phyloP scores from a whole-genome alignment of 2,797 vertebrate genomes.

The Gymnodraco acuticeps region DNA sequence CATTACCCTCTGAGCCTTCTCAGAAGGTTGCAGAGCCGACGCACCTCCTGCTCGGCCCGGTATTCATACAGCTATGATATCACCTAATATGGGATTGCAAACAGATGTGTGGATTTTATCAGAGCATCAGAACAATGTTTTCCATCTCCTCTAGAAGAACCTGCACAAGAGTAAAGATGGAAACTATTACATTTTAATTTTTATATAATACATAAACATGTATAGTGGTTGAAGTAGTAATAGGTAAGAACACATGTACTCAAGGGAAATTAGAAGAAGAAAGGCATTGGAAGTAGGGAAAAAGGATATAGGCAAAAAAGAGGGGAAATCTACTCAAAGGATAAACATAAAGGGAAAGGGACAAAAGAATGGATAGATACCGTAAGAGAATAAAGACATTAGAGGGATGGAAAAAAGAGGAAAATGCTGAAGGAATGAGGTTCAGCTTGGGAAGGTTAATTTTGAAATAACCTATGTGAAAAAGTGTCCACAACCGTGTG shows the following conservation, averaged over 20 bases:
- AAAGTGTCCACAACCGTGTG: background rate
- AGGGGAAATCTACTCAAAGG: background rate
- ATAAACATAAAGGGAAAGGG: background rate
- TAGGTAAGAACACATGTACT: background rate
- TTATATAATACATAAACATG: background rate
- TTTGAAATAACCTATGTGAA: constrained; percentile 14
- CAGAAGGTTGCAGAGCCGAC: constrained; percentile 48
- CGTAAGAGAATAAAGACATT: background rate
- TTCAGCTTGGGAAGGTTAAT: background rate
- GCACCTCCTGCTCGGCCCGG: constrained; percentile 53
- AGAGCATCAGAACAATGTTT: constrained; percentile 25
- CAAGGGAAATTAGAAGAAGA: background rate
- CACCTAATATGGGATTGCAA: constrained; percentile 70
- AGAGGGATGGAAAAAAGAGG: background rate
- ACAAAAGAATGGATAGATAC: background rate
- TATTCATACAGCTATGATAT: constrained; percentile 74
- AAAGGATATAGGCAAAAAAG: background rate
- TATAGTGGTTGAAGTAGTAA: background rate
- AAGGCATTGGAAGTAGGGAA: background rate
- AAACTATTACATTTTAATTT: background rate
- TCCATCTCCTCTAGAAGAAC: background rate
- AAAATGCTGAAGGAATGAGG: background rate
- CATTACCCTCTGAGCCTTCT: constrained; percentile 57
- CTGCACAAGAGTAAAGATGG: background rate
- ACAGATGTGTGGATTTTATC: constrained; percentile 78